Conservation (phyloP, 23 tunicate species). For the Styela plicata region DNA sequence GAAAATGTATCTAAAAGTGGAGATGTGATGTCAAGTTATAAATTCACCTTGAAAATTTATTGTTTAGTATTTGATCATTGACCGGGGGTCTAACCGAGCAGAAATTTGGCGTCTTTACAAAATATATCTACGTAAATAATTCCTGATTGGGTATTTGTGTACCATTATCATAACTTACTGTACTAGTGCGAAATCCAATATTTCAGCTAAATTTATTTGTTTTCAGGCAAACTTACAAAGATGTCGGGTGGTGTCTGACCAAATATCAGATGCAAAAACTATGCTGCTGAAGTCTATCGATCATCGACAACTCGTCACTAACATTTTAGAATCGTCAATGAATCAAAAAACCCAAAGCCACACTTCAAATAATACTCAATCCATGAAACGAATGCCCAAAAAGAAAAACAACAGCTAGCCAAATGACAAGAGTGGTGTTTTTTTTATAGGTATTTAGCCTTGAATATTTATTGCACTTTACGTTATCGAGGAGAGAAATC, state of each 20-base stretch:
- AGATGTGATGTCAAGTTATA: too few species aligned
- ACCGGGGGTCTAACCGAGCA: too few species aligned
- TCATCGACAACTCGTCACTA: constrained; percentile 45
- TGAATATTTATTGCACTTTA: constrained; percentile 32
- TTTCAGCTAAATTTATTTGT: too few species aligned
- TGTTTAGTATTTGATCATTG: too few species aligned
- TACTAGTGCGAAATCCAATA: too few species aligned
- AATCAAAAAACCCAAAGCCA: constrained; percentile 16
- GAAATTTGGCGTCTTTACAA: too few species aligned
- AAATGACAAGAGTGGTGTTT: background rate
- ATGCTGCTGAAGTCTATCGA: constrained; percentile 57
- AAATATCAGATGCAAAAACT: constrained; percentile 56
- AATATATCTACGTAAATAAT: too few species aligned
- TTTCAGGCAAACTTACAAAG: constrained; percentile 87
- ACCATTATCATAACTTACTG: too few species aligned
- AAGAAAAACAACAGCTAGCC: constrained; percentile 24
- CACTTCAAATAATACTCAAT: background rate
- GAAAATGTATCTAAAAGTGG: too few species aligned
- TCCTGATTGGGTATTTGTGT: too few species aligned
- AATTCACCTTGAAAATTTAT: too few species aligned
- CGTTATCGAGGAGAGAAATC: background rate
- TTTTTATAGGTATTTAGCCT: background rate
- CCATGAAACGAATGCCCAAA: constrained; percentile 20
- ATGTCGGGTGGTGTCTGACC: constrained; percentile 71
- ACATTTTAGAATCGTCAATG: constrained; percentile 34